Evolutionary conservation across 2,113 vertebrate species (phyloP).

Genomic region (Galeopterus variegatus): DNA sequence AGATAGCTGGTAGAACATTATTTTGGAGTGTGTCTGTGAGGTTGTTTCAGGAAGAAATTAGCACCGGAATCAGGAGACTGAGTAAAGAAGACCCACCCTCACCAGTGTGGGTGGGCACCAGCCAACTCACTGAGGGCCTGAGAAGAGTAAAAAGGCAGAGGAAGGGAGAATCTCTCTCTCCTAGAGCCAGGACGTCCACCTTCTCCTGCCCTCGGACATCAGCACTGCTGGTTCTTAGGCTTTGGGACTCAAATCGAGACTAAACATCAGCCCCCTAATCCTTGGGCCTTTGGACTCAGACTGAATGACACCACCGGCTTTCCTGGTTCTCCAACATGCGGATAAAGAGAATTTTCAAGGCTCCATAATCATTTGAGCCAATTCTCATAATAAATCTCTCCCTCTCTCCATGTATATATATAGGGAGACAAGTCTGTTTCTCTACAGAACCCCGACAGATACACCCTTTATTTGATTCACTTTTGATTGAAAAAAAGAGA

Average conservation of each 20-base stretch:
- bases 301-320: no score
- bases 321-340: background rate
- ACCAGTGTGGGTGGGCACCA: background rate
- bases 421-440: background rate
- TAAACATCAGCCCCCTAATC: background rate
- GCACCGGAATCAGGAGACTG: background rate
- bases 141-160: background rate
- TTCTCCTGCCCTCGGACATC: background rate
- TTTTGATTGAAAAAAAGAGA: background rate
- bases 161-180: background rate
- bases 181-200: fast-evolving
- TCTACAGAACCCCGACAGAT: background rate
- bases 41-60: no score
- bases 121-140: background rate
- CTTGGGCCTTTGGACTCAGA: background rate
- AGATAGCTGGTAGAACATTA: no score
- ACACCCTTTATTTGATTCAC: background rate
- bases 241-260: background rate
- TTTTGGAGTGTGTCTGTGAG: background rate
- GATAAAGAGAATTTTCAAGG: fast-evolving
- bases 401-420: no score
- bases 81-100: background rate
- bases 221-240: background rate
- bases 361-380: background rate
- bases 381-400: background rate